Evolutionary conservation across 2,113 vertebrate species (phyloP), one percentile per base, ranked within the genome.

Genomic region (Charadrius vociferus): DNA sequence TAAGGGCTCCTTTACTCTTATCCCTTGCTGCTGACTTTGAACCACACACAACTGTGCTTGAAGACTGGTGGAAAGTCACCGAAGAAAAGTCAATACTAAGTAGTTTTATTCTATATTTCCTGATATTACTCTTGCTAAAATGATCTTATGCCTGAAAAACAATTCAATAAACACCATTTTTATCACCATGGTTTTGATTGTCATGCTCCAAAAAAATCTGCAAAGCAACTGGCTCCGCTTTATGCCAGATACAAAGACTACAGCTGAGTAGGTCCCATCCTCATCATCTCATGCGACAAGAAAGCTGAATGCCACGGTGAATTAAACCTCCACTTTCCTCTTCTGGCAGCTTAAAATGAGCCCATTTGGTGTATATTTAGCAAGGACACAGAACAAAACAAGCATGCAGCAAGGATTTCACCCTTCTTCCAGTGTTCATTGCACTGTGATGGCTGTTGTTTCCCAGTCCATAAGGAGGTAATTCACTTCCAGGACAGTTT

Each of bases 91-190:
- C 53, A 0, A 96, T 97, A 94, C 79, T 93, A 92, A 92, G 43
- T 45, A 85, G 81, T 82, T 96, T 95, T 66, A 85, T 81, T 91
- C 65, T 82, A 37, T 70, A 94, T 93, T 95, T 97, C 92, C 90
- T 92, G 75, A 87, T 95, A 71, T 34, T 77, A 74, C 24, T 91
- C 32, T 77, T 93, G 87, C 88, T 95, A 95, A 96, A 97, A 97
- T 95, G 88, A 95, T 24, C 94, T 96, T 74, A 81, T 32, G 68
- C 39, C 58, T 71, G 61, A 10, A 72, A 87, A 67, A 91, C 70
- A 88, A 84, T 70, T 80, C 94, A 96, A 94, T 95, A 95, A 97
- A 89, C 85, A 95, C 71, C 30, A 32, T 77, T 90, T 94, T 89
- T 87, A 88, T 62, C 71, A 79, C 90, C 43, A 70, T 36, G 19